Percentiles rank a stretch among this genome's conserved stretches.
These are phyloP conservation scores for Sparidentex hasta DNA, from an alignment of 2,797 vertebrate species.

Conservation along the genomic window DNA sequence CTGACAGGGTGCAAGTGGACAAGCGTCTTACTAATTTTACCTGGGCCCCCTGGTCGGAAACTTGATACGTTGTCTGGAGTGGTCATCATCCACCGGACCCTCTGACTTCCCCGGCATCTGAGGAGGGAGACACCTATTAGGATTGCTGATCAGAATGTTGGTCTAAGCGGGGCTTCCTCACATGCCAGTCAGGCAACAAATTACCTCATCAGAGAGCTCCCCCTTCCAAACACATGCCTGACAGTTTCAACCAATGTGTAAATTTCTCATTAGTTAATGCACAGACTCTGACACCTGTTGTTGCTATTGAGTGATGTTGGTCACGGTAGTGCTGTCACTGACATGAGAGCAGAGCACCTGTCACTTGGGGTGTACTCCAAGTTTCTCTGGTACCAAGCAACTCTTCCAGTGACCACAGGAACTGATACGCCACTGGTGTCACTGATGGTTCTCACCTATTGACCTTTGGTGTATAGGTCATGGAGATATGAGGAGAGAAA, in stretches of 20 bases:
- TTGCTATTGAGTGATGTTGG: conserved; percentile 40
- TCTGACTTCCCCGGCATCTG: conserved; percentile 75
- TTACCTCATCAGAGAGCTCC: neutral
- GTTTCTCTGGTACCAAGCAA: conserved; percentile 24
- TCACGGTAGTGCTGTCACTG: conserved; percentile 8
- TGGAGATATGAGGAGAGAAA: too few relatives aligned
- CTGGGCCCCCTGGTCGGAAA: conserved; percentile 74
- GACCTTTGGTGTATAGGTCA: conserved; percentile 41
- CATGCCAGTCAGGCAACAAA: conserved; percentile 7
- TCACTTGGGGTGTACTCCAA: conserved; percentile 42
- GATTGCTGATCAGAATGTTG: conserved; percentile 46
- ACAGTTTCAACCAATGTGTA: conserved; percentile 13
- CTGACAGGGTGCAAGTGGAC: conserved; percentile 51
- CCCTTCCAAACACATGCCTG: neutral
- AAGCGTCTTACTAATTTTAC: conserved; percentile 78
- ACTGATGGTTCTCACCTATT: conserved; percentile 36
- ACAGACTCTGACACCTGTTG: conserved; percentile 47
- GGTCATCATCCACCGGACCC: conserved; percentile 60
- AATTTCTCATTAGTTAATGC: conserved; percentile 49
- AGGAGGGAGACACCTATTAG: conserved; percentile 41
- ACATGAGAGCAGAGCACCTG: conserved; percentile 59
- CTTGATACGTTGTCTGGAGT: conserved; percentile 59
- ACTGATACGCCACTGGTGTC: conserved; percentile 42
- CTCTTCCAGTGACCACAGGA: conserved; percentile 33
- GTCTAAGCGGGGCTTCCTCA: conserved; percentile 26